Conservation (phyloP, 2,888 invertebrate species). For the Heterodera filipjevi region DNA sequence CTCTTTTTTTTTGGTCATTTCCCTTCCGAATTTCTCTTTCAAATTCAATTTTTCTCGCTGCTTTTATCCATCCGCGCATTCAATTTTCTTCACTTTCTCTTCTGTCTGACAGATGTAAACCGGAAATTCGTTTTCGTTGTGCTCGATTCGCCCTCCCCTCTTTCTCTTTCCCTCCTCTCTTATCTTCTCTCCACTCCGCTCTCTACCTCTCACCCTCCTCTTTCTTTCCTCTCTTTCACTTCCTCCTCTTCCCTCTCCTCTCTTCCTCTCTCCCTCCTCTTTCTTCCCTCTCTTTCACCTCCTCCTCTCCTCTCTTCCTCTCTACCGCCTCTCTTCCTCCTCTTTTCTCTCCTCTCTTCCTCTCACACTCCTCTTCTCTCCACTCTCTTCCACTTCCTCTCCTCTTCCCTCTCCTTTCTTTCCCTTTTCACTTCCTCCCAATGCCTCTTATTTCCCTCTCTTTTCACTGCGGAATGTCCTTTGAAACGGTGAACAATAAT, state of each 20-base stretch:
- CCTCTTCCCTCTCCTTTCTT: not conserved
- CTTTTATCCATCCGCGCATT: not conserved
- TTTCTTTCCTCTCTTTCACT: too few species aligned
- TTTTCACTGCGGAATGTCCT: not conserved
- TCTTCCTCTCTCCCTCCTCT: not conserved
- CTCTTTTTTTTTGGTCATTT: not conserved
- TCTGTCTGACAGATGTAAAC: not conserved
- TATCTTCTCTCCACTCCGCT: too few species aligned
- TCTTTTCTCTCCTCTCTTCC: not conserved
- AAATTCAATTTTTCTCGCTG: slow-evolving; percentile 3
- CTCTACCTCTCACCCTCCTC: too few species aligned
- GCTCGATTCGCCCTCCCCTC: not conserved
- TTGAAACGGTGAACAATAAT: not conserved
- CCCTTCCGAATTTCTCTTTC: not conserved
- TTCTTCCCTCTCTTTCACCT: not conserved
- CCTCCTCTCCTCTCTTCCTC: not conserved
- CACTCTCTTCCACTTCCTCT: not conserved
- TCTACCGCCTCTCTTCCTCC: not conserved
- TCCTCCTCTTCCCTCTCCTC: not conserved
- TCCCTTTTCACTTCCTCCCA: not conserved
- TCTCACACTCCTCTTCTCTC: not conserved
- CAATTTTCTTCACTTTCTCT: not conserved
- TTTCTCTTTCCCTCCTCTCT: too few species aligned
- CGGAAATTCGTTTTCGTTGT: not conserved
- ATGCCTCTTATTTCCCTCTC: not conserved